Base-by-base conservation (phyloP, 2,888 invertebrate species). In the Alviniconcha strummeri region DNA sequence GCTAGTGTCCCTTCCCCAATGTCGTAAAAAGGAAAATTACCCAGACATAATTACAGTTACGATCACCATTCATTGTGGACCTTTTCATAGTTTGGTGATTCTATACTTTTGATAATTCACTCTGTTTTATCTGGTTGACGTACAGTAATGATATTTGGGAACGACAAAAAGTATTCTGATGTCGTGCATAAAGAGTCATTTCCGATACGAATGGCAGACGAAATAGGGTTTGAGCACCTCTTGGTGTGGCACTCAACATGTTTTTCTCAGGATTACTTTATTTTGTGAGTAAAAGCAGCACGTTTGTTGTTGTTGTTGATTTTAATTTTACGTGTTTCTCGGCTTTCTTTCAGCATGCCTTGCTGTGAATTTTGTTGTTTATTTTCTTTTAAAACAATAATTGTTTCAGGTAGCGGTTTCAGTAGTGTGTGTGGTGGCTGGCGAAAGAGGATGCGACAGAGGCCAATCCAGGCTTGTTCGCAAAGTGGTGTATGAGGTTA, bases 401-500 rank as follows among this genome's bases (percentile, higher is more conserved):
- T 11, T 81, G 52, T 75, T 77, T n/a, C 77, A 82, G 82, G 67
- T 19, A 4, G 19, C 52, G 9, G 11, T 77, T n/a, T 55, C 77
- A 64, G 8, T 36, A n/a, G 9, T 77, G 56, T 64, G 77, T 54
- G 67, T 55, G 67, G 64, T 13, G 5, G 4, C 55, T 64, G 19
- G 36, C 13, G 52, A 60, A 15, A 78, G 52, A 64, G 78, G 36
- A 4, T 84, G 84, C 19, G 82, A 82, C 57, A 82, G 89, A 69
- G 87, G 86, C 36, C 85, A 84, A 60, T 88, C 90, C 4, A 86
- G 89, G 78, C 85, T 85, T 83, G 89, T 89, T 17, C 85, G 89
- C 67, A 87, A 85, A 83, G 85, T 88, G 17, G 85, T 90, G 2
- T 77, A 85, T 54, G 87, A 89, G 84, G 90, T 89, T 80, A 87